phyloP scores from a whole-genome alignment of 2,888 invertebrate species.

The Chaetogeoica ovagalla region DNA sequence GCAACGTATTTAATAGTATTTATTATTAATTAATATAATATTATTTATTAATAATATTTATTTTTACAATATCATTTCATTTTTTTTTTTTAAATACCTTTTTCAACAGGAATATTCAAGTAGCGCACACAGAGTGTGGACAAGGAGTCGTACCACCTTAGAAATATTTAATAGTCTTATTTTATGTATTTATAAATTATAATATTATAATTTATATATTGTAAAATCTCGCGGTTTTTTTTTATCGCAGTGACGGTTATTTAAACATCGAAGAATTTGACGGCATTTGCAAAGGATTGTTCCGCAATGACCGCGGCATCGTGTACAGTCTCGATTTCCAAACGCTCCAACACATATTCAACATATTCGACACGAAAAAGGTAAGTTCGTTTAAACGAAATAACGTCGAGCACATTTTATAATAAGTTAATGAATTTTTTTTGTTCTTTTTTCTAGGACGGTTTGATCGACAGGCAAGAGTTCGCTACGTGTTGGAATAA shows the following conservation, averaged over 20 bases:
- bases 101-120: too few species aligned
- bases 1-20: too few species aligned
- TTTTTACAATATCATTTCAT: too few species aligned
- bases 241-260: slow-evolving; percentile 70
- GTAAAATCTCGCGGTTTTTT: not conserved
- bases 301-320: slow-evolving; percentile 82
- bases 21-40: too few species aligned
- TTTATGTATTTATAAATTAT: too few species aligned
- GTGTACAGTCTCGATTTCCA: slow-evolving; percentile 76
- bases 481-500: slow-evolving; percentile 85
- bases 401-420: too few species aligned
- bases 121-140: too few species aligned
- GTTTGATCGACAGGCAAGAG: slow-evolving; percentile 78
- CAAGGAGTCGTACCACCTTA: too few species aligned
- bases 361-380: slow-evolving; percentile 76
- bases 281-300: slow-evolving; percentile 79
- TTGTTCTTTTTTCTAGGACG: slow-evolving; percentile 62
- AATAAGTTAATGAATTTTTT: not conserved
- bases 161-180: too few species aligned
- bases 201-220: too few species aligned
- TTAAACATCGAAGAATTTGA: slow-evolving; percentile 77
- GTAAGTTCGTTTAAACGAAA: slow-evolving; percentile 56
- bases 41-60: too few species aligned
- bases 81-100: too few species aligned
- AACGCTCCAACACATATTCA: slow-evolving; percentile 74